Base-by-base conservation (phyloP, 35 echinoderm and acorn worm species). In the Eucidaris tribuloides region DNA sequence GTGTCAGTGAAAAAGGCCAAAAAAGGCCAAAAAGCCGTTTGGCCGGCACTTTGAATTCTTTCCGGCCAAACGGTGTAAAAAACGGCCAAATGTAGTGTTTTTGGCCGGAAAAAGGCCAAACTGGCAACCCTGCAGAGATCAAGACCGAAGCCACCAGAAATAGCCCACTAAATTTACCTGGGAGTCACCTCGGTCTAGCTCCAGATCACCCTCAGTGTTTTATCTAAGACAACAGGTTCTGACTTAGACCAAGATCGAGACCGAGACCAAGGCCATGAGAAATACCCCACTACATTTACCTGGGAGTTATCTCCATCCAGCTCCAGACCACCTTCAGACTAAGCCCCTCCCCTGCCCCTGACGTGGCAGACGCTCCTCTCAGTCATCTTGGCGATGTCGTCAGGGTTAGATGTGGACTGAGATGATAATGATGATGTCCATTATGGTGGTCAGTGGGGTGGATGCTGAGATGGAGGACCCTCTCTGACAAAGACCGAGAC, bases 281-380 rank as follows among this genome's bases (percentile, higher is more conserved):
- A n/a, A n/a, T n/a, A n/a, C 48, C 9, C 9, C 48, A 52, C 9
- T 9, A 9, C 24, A 15, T 44, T 72, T 44, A 74, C 68, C 68
- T 74, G 68, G 38, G 68, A 74, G 5, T 44, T 22, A 44, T 74
- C 68, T 74, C 68, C 68, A 44, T 74, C 68, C 34, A 74, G 38
- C 37, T 74, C 68, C 68, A 74, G 38, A 27, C 61, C 37, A 15
- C 61, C 19, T 40, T 40, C 68, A 35, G 68, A 33, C 15, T 38
- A 7, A 6, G 18, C 68, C n/a, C 9, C 48, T 44, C 68, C 68
- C 37, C 68, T 74, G 1, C 68, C 68, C 40, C 37, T 27, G 35
- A 74, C 11, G 20, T 36, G 68, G 28, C n/a, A 9, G 41, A 74
- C 37, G 41, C 68, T 74, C 3, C 37, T 40, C 68, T 74, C 68